Percentiles rank a stretch among this genome's conserved stretches.
Evolutionary conservation across 1,140 invertebrate species (phyloP).

Genomic region (Bactericera cockerelli): DNA sequence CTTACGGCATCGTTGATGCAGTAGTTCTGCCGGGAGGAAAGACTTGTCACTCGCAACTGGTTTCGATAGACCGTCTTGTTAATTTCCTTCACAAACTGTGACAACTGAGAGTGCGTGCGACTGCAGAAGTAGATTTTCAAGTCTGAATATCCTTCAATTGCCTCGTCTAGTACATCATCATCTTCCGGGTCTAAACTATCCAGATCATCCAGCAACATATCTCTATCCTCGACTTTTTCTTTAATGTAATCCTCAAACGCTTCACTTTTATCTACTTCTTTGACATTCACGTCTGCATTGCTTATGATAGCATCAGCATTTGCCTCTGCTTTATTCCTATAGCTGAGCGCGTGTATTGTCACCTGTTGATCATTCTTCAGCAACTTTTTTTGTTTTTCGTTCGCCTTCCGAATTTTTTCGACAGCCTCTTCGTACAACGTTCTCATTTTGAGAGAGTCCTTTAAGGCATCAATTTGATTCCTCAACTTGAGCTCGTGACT

Average conservation of each 20-base stretch:
- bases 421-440: constrained; percentile 22
- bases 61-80: constrained; percentile 63
- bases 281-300: constrained; percentile 23
- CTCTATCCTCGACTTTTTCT: constrained; percentile 31
- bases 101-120: constrained; percentile 89
- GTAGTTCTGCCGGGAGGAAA: constrained; percentile 83
- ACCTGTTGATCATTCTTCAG: neutral
- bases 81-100: constrained; percentile 85
- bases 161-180: constrained; percentile 28
- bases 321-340: neutral
- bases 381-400: neutral
- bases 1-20: constrained; percentile 77
- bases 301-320: constrained; percentile 4
- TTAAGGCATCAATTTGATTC: constrained; percentile 1
- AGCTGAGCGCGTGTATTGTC: neutral
- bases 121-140: constrained; percentile 82
- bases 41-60: constrained; percentile 54
- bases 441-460: constrained; percentile 29
- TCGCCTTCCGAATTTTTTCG: constrained; percentile 17
- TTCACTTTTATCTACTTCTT: constrained; percentile 24
- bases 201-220: constrained; percentile 30
- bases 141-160: constrained; percentile 30
- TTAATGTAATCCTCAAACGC: constrained; percentile 25
- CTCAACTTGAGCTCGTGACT: constrained; percentile 26
- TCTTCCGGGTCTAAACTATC: constrained; percentile 34